Conservation (phyloP, 2,888 invertebrate genomes). For the Tridacna crocea region DNA sequence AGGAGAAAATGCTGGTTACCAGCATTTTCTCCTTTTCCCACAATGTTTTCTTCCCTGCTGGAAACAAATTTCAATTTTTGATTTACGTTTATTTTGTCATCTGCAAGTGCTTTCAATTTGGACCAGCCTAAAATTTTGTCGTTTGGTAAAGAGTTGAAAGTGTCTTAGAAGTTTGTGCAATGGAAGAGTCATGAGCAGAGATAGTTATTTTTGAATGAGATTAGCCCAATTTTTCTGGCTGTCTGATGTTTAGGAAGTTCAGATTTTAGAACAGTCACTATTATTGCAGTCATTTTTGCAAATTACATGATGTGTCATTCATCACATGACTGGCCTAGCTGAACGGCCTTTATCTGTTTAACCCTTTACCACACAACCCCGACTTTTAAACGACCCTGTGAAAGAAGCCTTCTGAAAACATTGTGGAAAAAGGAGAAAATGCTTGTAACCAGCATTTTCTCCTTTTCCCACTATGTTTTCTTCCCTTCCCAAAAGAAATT, state of each 20-base stretch:
- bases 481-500: no score
- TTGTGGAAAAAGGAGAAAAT: background rate
- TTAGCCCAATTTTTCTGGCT: no score
- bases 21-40: background rate
- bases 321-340: constrained; percentile 1
- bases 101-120: no score
- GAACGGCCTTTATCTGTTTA: background rate
- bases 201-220: no score
- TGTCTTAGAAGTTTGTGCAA: no score
- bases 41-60: background rate
- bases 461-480: background rate
- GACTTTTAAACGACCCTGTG: background rate
- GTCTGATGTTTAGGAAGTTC: constrained; percentile 9
- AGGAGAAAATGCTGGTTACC: background rate
- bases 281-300: background rate
- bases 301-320: constrained; percentile 10
- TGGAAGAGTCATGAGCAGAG: no score
- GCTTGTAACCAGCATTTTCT: background rate
- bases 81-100: no score
- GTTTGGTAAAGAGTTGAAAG: no score
- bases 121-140: no score
- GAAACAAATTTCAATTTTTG: no score
- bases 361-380: background rate
- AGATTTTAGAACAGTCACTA: constrained; percentile 17
- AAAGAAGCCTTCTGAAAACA: background rate